These are phyloP conservation scores for Ruditapes philippinarum DNA, from an alignment of 1,140 invertebrate species.

Conservation along the genomic window DNA sequence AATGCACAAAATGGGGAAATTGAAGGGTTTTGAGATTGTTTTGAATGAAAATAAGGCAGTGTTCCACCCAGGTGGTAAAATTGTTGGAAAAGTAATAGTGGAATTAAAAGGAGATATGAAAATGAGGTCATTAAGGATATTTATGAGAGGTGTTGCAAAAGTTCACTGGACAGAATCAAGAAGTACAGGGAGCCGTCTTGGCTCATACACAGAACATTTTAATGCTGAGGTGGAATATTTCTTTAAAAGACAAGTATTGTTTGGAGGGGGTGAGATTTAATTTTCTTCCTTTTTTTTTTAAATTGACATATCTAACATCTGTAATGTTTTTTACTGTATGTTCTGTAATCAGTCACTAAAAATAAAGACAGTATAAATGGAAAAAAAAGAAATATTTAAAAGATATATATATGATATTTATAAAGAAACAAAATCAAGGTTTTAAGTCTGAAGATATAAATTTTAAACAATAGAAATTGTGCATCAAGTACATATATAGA, in stretches of 20 bases:
- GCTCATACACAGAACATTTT: slow-evolving; percentile 88
- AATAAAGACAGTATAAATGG: no score
- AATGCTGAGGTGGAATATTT: slow-evolving; percentile 88
- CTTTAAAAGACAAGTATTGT: slow-evolving; percentile 87
- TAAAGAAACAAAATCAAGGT: no score
- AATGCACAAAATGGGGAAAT: slow-evolving; percentile 86
- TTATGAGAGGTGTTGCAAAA: slow-evolving; percentile 87
- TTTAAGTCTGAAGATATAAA: no score
- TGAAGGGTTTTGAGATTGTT: slow-evolving; percentile 87
- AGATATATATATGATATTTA: no score
- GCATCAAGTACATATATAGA: no score
- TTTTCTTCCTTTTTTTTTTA: no score
- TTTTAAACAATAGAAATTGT: no score
- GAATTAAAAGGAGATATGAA: slow-evolving; percentile 88
- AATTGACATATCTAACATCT: no score
- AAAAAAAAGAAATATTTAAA: no score
- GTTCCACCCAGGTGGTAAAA: slow-evolving; percentile 87
- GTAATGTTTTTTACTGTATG: no score
- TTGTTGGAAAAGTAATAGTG: slow-evolving; percentile 87
- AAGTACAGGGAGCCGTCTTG: slow-evolving; percentile 87
- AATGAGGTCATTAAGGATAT: slow-evolving; percentile 87
- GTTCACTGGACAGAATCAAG: slow-evolving; percentile 88
- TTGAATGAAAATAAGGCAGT: slow-evolving; percentile 86
- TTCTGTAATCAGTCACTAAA: no score
- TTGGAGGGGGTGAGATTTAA: slow-evolving; percentile 85